Conservation (phyloP, 2,113 vertebrate species). For the Centropus bengalensis region DNA sequence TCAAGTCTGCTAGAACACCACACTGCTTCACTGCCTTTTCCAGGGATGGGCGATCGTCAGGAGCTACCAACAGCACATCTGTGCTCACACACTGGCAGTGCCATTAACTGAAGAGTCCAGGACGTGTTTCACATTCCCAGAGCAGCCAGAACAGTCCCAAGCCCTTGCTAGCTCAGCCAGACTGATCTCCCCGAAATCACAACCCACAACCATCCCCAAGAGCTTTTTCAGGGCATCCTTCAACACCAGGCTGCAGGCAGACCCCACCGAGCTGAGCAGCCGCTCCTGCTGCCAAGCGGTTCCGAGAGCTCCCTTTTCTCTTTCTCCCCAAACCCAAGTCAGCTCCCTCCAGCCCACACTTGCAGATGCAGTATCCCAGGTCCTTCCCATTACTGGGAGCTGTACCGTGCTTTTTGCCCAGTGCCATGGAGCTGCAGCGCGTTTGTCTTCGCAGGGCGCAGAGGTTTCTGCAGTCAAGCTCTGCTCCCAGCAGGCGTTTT, state of each 20-base stretch:
- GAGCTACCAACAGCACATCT: accelerated
- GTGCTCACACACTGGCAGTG: neutral
- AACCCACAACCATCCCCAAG: neutral
- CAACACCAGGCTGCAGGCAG: accelerated
- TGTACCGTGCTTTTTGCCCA: neutral
- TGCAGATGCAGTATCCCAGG: neutral
- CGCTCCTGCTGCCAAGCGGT: neutral
- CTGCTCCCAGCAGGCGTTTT: neutral
- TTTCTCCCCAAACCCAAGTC: no score
- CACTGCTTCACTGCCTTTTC: neutral
- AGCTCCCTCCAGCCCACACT: neutral
- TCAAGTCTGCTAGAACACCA: neutral
- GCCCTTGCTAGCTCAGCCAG: neutral
- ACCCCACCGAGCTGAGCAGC: neutral
- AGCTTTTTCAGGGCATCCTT: neutral
- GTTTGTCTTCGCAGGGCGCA: neutral
- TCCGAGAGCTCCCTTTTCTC: neutral
- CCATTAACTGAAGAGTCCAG: neutral
- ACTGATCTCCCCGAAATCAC: neutral
- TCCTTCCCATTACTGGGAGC: no score
- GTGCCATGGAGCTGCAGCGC: neutral
- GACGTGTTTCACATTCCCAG: accelerated
- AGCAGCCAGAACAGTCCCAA: neutral
- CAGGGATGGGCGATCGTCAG: neutral
- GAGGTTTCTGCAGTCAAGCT: neutral